Evolutionary conservation across 2,797 vertebrate genomes (phyloP).

Genomic region (Galagoides demidoff): DNA sequence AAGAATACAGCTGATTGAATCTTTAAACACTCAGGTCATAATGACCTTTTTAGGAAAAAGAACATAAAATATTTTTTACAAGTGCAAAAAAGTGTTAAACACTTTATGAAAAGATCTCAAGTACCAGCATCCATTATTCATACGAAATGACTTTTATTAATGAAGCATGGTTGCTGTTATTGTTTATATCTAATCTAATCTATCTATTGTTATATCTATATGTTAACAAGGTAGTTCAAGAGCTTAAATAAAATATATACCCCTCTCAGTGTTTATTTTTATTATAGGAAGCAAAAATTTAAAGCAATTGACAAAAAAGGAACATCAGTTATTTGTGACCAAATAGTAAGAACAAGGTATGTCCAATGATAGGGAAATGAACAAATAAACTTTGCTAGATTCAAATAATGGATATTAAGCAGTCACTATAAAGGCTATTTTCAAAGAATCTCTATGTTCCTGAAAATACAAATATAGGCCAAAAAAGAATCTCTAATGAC

Average conservation of each 20-base stretch:
- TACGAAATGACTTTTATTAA: conserved; percentile 16
- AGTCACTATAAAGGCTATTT: neutral
- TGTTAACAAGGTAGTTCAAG: neutral
- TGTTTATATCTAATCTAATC: neutral
- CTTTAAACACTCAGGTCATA: neutral
- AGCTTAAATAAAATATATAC: conserved; percentile 14
- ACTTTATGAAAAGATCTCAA: neutral
- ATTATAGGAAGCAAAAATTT: neutral
- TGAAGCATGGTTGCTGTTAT: neutral
- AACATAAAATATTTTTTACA: conserved; percentile 2
- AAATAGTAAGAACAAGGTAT: conserved; percentile 27
- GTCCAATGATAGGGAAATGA: neutral
- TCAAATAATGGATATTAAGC: neutral
- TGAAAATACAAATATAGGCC: neutral
- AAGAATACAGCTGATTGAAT: neutral
- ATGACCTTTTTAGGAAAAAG: conserved; percentile 27
- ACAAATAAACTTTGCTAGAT: neutral
- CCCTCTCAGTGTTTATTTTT: neutral
- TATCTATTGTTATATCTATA: too few relatives aligned
- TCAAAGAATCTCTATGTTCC: neutral
- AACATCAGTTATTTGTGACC: conserved; percentile 36
- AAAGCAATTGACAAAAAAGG: conserved; percentile 11
- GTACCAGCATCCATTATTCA: neutral
- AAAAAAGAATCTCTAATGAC: neutral
- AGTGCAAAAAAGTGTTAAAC: neutral